phyloP scores from a whole-genome alignment of 2,113 vertebrate species.

The Morone chrysops region DNA sequence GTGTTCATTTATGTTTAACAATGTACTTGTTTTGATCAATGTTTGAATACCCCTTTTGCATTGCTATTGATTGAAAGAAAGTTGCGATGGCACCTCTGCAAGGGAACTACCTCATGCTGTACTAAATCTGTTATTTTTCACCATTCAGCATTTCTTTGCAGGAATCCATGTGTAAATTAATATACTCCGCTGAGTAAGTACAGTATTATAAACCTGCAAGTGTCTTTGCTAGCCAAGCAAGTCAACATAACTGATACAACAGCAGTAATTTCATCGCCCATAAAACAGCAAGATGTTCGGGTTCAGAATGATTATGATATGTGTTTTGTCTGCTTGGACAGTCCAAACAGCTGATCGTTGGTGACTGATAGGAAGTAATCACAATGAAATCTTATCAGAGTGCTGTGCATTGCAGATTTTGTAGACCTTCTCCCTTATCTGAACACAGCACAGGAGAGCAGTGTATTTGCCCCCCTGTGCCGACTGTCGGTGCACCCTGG shows the following conservation, averaged over 20 bases:
- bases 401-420: constrained; percentile 46
- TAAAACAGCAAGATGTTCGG: constrained; percentile 50
- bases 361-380: constrained; percentile 75
- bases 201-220: constrained; percentile 58
- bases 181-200: constrained; percentile 77
- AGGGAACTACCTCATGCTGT: constrained; percentile 40
- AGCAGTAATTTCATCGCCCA: constrained; percentile 62
- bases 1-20: constrained; percentile 28
- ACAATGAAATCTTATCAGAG: constrained; percentile 73
- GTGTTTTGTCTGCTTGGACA: constrained; percentile 65
- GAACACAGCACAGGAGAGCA: constrained; percentile 45
- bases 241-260: constrained; percentile 64
- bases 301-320: constrained; percentile 58
- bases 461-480: constrained; percentile 41
- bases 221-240: constrained; percentile 72
- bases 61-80: constrained; percentile 54
- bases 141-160: constrained; percentile 79
- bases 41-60: constrained; percentile 36
- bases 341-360: constrained; percentile 65
- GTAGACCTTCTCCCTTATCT: constrained; percentile 67
- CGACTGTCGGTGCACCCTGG: constrained; percentile 54
- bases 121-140: constrained; percentile 58
- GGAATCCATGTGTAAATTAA: constrained; percentile 78
- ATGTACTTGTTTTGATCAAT: constrained; percentile 38
- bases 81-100: constrained; percentile 18